Conservation (phyloP, 2,797 vertebrate species). For the Diglossa cyanea region DNA sequence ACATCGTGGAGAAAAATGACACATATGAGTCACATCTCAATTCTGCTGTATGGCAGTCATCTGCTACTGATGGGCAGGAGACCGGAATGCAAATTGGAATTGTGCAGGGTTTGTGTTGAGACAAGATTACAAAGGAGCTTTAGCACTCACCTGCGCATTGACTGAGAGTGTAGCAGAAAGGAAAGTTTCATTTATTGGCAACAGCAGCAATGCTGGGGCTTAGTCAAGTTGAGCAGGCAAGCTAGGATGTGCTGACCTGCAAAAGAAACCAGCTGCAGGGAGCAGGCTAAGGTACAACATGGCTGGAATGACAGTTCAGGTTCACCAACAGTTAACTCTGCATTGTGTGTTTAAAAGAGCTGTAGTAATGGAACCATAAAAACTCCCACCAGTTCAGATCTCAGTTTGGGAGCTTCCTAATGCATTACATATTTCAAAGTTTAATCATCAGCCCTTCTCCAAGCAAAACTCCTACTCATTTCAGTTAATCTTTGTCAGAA, state of each 20-base stretch:
- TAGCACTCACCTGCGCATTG: neutral
- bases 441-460: constrained; percentile 51
- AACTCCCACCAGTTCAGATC: neutral
- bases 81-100: neutral
- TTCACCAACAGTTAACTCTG: neutral
- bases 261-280: neutral
- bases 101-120: neutral
- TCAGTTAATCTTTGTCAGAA: constrained; percentile 33
- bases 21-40: rapidly evolving
- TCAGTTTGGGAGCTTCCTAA: neutral
- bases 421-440: constrained; percentile 31
- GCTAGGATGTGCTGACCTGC: neutral
- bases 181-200: neutral
- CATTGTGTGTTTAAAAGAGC: neutral
- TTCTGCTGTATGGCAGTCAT: neutral
- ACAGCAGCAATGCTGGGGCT: neutral
- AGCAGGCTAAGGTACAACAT: neutral
- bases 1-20: neutral
- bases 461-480: constrained; percentile 24
- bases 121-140: neutral
- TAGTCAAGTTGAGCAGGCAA: neutral
- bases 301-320: neutral
- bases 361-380: neutral
- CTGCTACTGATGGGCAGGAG: neutral
- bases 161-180: neutral